Evolutionary conservation across 2,888 invertebrate genomes (phyloP), one percentile per base, ranked within the genome.

Genomic region (Diarsia dahlii): DNA sequence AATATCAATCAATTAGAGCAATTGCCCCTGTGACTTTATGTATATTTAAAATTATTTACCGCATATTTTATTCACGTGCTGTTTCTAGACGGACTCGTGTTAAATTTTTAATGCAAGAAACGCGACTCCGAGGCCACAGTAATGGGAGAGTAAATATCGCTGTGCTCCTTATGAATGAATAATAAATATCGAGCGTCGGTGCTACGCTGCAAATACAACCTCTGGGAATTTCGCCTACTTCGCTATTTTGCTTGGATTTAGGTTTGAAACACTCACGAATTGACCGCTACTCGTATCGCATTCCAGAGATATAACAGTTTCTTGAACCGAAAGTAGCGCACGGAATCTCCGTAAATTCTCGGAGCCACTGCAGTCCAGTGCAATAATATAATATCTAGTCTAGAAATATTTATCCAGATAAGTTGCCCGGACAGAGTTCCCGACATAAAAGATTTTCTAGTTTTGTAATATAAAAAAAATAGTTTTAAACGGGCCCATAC

Each of bases 71-170:
- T 90, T 84, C 84, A 88, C 85, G 81, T 80, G 72, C 84, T 86
- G 84, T 86, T 89, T 82, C 89, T 75, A 91, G 91, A 91, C 90
- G 90, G 91, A 91, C 91, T 92, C 80, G 88, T 88, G 91, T 90
- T 95, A 92, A 92, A 95, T 95, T 93, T 94, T 95, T 94, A 95
- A 95, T 93, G 92, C 90, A 90, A 93, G 93, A 91, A 93, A 93
- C 91, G 94, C 93, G 94, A 94, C 94, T 93, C 89, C 82, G 88
- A 91, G 91, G 91, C 91, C 92, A 87, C 92, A 89, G 93, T 95
- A 95, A 95, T 95, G 94, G 94, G 91, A 92, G 92, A 93, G 94
- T 95, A 95, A 95, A 95, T 95, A 95, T 95, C 94, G 92, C 91
- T 91, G 92, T 91, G 93, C 93, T 94, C 93, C 93, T 94, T 93